Evolutionary conservation across 1,140 invertebrate species (phyloP).

Genomic region (Formica selysi): DNA sequence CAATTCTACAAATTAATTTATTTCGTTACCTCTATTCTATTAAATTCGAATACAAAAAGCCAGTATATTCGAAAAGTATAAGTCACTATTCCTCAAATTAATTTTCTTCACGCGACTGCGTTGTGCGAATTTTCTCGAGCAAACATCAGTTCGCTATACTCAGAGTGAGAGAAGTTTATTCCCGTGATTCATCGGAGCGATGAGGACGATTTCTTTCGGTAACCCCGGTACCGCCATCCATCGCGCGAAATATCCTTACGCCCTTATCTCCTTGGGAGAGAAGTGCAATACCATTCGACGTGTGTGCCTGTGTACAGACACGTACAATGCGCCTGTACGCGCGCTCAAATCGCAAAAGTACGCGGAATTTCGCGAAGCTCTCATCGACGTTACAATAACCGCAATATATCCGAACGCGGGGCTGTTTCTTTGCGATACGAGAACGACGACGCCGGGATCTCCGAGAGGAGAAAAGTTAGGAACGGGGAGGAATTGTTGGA

Average conservation of each 20-base stretch:
- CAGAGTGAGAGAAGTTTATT: constrained; percentile 54
- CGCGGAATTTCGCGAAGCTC: constrained; percentile 77
- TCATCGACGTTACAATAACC: constrained; percentile 82
- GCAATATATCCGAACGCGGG: constrained; percentile 75
- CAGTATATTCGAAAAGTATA: background rate
- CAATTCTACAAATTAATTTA: background rate
- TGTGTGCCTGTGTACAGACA: background rate
- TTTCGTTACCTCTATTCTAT: background rate
- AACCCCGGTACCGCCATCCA: constrained; percentile 8
- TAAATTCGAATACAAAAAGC: background rate
- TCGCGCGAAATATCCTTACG: constrained; percentile 64
- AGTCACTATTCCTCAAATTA: background rate
- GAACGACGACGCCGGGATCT: constrained; percentile 52
- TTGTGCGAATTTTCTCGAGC: background rate
- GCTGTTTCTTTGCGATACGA: constrained; percentile 74
- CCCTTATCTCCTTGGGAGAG: constrained; percentile 67
- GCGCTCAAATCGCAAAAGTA: constrained; percentile 71
- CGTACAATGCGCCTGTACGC: background rate
- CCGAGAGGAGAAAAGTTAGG: constrained; percentile 28
- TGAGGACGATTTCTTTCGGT: constrained; percentile 60
- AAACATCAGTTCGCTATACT: constrained; percentile 23
- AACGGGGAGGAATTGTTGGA: constrained; percentile 57
- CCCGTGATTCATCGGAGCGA: constrained; percentile 37
- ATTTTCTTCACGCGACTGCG: background rate
- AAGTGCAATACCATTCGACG: constrained; percentile 58